phyloP scores from a whole-genome alignment of 2,797 vertebrate species.

The Novumbra hubbsi region DNA sequence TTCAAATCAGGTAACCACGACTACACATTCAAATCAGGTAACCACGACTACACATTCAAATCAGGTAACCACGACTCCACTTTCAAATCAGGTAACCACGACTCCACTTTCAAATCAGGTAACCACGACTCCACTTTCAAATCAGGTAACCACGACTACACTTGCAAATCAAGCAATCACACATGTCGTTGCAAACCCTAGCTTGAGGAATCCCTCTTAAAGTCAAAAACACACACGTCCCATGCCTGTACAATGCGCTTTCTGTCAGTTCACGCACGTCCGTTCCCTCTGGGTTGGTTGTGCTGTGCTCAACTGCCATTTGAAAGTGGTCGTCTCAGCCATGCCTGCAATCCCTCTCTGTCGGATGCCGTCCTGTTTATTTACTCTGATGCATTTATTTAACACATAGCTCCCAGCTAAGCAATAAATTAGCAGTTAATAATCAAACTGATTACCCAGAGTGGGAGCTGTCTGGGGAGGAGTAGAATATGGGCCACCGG shows the following conservation, averaged over 20 bases:
- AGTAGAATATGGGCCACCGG: slow-evolving; percentile 42
- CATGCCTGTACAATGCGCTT: background rate
- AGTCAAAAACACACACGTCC: background rate
- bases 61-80: no score
- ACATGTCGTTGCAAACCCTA: no score
- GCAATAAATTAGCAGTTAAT: slow-evolving; percentile 77
- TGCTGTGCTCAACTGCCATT: slow-evolving; percentile 29
- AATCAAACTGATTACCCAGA: slow-evolving; percentile 65
- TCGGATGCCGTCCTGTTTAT: slow-evolving; percentile 32
- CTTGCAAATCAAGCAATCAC: no score
- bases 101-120: no score
- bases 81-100: no score
- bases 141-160: no score
- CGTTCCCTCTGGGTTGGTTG: background rate
- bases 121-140: no score
- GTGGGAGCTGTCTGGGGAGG: slow-evolving; percentile 35
- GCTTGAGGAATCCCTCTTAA: background rate
- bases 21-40: no score
- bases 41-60: no score
- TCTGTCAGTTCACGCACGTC: background rate
- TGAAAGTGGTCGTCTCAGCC: slow-evolving; percentile 13
- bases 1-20: no score
- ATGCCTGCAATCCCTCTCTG: background rate
- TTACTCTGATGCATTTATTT: slow-evolving; percentile 65
- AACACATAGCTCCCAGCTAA: slow-evolving; percentile 71